Evolutionary conservation across 1,140 invertebrate genomes (phyloP), one percentile per base, ranked within the genome.

Genomic region (Zaprionus camerounensis): DNA sequence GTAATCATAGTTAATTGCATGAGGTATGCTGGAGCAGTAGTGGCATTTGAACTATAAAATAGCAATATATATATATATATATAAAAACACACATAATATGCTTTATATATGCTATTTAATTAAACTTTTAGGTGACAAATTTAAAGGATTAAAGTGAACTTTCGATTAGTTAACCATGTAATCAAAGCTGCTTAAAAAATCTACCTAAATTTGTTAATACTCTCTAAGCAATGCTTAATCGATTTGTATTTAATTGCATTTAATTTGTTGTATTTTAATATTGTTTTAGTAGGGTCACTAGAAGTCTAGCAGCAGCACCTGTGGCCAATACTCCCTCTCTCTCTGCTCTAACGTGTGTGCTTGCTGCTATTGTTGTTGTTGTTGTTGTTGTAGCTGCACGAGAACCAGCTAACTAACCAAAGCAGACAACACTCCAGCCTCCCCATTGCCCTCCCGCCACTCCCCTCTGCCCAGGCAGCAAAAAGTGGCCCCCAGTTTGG

Each of bases 371-470:
- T 38, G 59, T 38, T 51, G 38, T 38, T 70, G 41, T 41, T 75
- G 31, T 66, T 58, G 17, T 66, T 66, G 7, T 6, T 53, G 63
- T 26, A 67, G 68, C 36, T 3, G 20, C 61, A 71, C 36, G 20
- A 44, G 41, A 44, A 49, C 26, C 59, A 71, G 67, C 72, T 71
- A 75, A 71, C 72, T 75, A 71, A 66, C 55, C 69, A 36, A 61
- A 59, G 69, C 61, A 75, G 72, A 71, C 67, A 71, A 70, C 71
- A 46, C 41, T 46, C n/a, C 49, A 71, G 59, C 68, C 58, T 41
- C 49, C 24, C 28, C 15, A 12, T 13, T 31, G 11, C 20, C 13
- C 22, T 12, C 26, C n/a, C 34, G n/a, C 38, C 6, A 17, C 38
- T 46, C 7, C 56, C 17, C 20, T 1, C 49, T 20, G 20, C 3